Evolutionary conservation across 2,888 invertebrate species (phyloP), one percentile per base, ranked within the genome.

Genomic region (Chloroclysta siterata): DNA sequence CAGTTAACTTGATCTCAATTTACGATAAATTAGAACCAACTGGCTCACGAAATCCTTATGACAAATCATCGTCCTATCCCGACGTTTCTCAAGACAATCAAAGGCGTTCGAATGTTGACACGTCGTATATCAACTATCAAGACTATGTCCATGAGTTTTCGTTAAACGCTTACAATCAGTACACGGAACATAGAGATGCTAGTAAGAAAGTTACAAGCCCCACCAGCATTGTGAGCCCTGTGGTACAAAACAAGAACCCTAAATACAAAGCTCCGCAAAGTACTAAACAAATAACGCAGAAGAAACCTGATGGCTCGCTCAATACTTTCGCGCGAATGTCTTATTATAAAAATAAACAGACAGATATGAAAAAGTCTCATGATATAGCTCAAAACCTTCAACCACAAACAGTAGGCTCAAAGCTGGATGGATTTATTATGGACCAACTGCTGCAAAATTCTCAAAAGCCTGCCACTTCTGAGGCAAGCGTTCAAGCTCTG

Each of bases 311-410:
- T 39, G 80, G 79, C 58, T 85, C 83, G 29, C 85, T 86, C 2
- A 87, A 90, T 59, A 93, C 93, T 2, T 93, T 92, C 72, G 79
- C 92, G 13, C 86, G 93, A 33, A 84, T 87, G 53, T 90, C 84
- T 69, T 93, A 91, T 68, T 89, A 90, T 70, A 92, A 87, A 75
- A 89, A 80, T 66, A 87, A 88, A 73, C 87, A 87, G 71, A 76
- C 65, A 33, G 87, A 88, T 56, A 70, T 69, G 5, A 85, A 82
- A 70, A 55, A 72, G 3, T 15, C 74, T 29, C 53, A 71, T 51
- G 71, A 77, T n/a, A 51, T 59, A 33, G 39, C 60, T 13, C 22
- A 14, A 39, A 47, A 47, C 36, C 53, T 15, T 46, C 54, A 53
- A 48, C 5, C 42, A 53, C 62, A 66, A 14, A 54, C 68, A 54